A percentile compares a stretch with the other conserved stretches of the same genome.
Conservation (phyloP, 2,888 invertebrate species). For the Ornithoptera priamus region DNA sequence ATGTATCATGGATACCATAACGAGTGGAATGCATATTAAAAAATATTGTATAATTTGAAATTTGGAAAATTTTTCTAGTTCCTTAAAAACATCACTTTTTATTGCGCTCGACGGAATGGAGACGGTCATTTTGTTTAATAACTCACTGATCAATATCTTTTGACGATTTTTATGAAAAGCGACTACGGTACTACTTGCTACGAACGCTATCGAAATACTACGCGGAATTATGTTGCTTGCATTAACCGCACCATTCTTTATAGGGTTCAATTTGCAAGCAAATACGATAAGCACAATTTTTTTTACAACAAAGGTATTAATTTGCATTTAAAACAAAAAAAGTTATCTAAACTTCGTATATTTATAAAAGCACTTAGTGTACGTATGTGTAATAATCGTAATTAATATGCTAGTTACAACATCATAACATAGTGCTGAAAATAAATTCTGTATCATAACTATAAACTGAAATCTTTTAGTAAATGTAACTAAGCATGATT, state of each 20-base stretch:
- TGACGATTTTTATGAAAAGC: conserved; percentile 8
- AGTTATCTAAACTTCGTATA: neutral
- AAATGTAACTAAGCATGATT: too few relatives aligned
- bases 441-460: too few relatives aligned
- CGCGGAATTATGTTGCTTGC: conserved; percentile 20
- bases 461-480: too few relatives aligned
- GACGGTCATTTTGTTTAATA: conserved; percentile 32
- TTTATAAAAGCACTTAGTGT: neutral
- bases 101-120: conserved; percentile 31
- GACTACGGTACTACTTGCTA: conserved; percentile 14
- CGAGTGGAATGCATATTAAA: conserved; percentile 54
- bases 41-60: conserved; percentile 60
- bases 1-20: conserved; percentile 61
- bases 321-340: conserved; percentile 4
- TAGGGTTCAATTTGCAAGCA: conserved; percentile 5
- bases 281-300: conserved; percentile 1
- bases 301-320: neutral
- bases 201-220: conserved; percentile 36
- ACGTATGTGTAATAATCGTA: neutral
- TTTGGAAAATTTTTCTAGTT: conserved; percentile 51
- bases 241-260: neutral
- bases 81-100: conserved; percentile 37
- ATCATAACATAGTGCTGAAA: too few relatives aligned
- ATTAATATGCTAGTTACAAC: neutral
- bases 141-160: conserved; percentile 10